These are phyloP conservation scores for Monochamus alternatus DNA, from an alignment of 2,888 invertebrate genomes.

Conservation along the genomic window DNA sequence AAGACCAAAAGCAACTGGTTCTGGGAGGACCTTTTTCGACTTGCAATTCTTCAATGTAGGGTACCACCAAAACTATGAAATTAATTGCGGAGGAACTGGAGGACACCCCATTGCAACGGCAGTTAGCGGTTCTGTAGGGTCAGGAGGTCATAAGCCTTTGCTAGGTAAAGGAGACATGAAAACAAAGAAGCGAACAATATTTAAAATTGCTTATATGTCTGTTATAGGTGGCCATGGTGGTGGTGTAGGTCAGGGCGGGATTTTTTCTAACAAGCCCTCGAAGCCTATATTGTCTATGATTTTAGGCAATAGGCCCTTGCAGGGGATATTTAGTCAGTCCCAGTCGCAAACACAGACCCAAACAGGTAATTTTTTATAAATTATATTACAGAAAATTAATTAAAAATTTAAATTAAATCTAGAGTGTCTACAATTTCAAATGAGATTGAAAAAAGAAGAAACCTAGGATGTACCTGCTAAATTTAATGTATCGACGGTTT, in stretches of 20 bases:
- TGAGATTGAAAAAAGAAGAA: neutral
- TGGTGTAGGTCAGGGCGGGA: constrained; percentile 26
- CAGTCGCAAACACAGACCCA: constrained; percentile 44
- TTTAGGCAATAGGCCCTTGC: constrained; percentile 45
- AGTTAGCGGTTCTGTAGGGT: constrained; percentile 16
- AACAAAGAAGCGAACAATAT: too few relatives aligned
- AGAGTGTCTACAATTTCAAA: too few relatives aligned
- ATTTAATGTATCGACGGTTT: neutral
- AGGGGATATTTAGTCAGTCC: constrained; percentile 47
- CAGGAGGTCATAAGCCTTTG: constrained; percentile 43
- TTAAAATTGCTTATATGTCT: neutral
- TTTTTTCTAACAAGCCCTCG: constrained; percentile 37
- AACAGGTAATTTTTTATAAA: constrained; percentile 38
- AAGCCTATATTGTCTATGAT: constrained; percentile 42
- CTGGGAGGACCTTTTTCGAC: constrained; percentile 62
- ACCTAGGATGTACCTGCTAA: neutral
- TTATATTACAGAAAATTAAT: too few relatives aligned
- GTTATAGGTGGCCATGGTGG: constrained; percentile 30
- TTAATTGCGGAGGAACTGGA: constrained; percentile 53
- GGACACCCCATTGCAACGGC: constrained; percentile 24
- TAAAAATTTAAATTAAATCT: too few relatives aligned
- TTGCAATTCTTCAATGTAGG: constrained; percentile 58
- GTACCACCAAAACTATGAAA: constrained; percentile 61
- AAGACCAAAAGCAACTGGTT: constrained; percentile 48
- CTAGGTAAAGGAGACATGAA: constrained; percentile 29